Base-by-base conservation (phyloP, 2,888 invertebrate species). In the Harpalus rubripes region DNA sequence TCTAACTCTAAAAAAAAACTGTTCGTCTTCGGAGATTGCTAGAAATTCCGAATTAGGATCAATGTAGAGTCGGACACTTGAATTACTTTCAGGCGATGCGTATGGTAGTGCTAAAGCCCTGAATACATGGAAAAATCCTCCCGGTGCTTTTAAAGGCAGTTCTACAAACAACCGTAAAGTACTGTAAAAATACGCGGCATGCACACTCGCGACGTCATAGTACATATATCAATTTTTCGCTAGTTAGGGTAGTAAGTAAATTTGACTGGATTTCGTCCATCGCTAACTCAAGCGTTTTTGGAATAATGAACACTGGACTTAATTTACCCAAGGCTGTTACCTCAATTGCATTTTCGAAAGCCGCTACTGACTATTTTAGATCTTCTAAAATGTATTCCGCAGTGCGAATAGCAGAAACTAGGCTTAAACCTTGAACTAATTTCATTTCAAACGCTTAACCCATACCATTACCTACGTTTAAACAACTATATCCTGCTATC, bases 301-400 rank as follows among this genome's bases (percentile, higher is more conserved):
- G 82, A 26, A 39, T 58, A 56, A 82, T 72, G 68, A 82, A 72
- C 2, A 56, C 6, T n/a, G 82, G 58, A 26, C 72, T 82, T 8
- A 82, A 56, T 39, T 82, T 82, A 15, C 68, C 3, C 10, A 82
- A 26, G 6, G 82, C 72, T 7, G 82, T 82, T 15, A 56, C 32
- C 56, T 82, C 82, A 52, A 82, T 52, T 8, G 82, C 82, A 52
- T 72, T 82, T 10, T 8, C 52, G n/a, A 72, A 68, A 0, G 68
- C 72, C 1, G 56, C 44, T 12, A 82, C 18, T 18, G 52, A 72
- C 16, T 82, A 72, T 72, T 82, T 82, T 7, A 82, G 8, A 26
- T 82, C 82, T 41, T 68, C 56, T n/a, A 82, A 32, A 32, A 82
- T 32, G n/a, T 72, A 82, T 32, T 82, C 63, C 7, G 63, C 63